Percentiles rank a stretch among this genome's conserved stretches.
Conservation (phyloP, 2,888 invertebrate genomes). For the Muscina levida region DNA sequence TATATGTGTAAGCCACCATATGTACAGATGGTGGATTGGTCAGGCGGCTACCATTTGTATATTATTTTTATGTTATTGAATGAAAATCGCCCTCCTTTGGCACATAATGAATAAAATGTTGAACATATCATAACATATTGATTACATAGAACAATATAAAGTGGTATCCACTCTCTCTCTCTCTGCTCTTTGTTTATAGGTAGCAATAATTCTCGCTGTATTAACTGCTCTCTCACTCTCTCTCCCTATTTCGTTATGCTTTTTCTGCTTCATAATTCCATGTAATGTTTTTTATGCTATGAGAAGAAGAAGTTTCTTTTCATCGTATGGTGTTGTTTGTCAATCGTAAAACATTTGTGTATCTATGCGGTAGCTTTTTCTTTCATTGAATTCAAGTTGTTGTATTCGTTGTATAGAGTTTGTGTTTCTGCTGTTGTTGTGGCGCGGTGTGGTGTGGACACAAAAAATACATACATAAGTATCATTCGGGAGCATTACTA, state of each 20-base stretch:
- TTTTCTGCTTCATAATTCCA: slow-evolving; percentile 4
- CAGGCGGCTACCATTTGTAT: not conserved
- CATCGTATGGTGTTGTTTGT: slow-evolving; percentile 33
- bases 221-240: slow-evolving; percentile 45
- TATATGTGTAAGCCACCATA: slow-evolving; percentile 16
- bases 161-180: slow-evolving; percentile 45
- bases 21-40: not conserved
- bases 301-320: not conserved
- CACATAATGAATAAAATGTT: no score
- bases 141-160: no score
- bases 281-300: slow-evolving; percentile 29
- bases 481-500: not conserved
- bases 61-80: not conserved
- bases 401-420: not conserved
- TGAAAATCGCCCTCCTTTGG: no score
- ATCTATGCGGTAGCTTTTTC: slow-evolving; percentile 68
- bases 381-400: slow-evolving; percentile 25
- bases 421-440: not conserved
- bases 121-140: no score
- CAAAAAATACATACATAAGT: not conserved
- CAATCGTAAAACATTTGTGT: slow-evolving; percentile 68
- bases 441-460: not conserved
- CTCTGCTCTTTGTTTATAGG: slow-evolving; percentile 35
- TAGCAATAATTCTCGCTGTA: no score
- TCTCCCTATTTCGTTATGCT: slow-evolving; percentile 18